phyloP scores from a whole-genome alignment of 2,888 invertebrate genomes.

The Agonopterix heracliana region DNA sequence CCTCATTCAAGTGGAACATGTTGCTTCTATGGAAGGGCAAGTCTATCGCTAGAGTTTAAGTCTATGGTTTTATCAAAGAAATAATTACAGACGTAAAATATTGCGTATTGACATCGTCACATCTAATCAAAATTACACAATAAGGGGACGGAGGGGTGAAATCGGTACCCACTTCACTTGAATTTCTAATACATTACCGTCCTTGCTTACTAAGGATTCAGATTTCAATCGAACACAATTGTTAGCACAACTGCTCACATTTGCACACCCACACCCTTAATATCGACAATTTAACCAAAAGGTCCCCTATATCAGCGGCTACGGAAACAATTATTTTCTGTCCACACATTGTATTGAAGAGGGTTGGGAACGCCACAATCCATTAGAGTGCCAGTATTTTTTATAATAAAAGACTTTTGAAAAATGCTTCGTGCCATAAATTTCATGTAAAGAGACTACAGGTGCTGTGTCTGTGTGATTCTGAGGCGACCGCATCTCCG shows the following conservation, averaged over 20 bases:
- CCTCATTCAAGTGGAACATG: too few species aligned
- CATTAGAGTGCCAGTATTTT: conserved; percentile 3
- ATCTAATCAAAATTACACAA: too few species aligned
- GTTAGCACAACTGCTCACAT: conserved; percentile 3
- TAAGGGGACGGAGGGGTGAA: too few species aligned
- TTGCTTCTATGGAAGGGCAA: too few species aligned
- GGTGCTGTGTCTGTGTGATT: conserved; percentile 59
- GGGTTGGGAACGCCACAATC: conserved; percentile 2
- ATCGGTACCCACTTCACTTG: too few species aligned
- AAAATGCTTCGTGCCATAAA: conserved; percentile 25
- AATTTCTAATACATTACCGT: too few species aligned
- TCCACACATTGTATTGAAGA: conserved; percentile 26
- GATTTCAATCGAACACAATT: conserved; percentile 11
- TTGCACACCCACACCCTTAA: background rate
- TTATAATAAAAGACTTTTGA: conserved; percentile 8
- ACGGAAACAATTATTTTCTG: conserved; percentile 53
- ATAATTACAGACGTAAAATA: too few species aligned
- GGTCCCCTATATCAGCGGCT: conserved; percentile 14
- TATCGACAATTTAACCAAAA: background rate
- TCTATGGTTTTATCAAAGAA: too few species aligned
- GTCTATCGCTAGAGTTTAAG: too few species aligned
- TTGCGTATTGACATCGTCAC: too few species aligned
- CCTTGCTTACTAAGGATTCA: conserved; percentile 3
- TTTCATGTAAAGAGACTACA: conserved; percentile 45
- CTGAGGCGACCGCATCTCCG: conserved; percentile 45